Evolutionary conservation across 2,888 invertebrate genomes (phyloP), one percentile per base, ranked within the genome.

Genomic region (Bombylius discolor): DNA sequence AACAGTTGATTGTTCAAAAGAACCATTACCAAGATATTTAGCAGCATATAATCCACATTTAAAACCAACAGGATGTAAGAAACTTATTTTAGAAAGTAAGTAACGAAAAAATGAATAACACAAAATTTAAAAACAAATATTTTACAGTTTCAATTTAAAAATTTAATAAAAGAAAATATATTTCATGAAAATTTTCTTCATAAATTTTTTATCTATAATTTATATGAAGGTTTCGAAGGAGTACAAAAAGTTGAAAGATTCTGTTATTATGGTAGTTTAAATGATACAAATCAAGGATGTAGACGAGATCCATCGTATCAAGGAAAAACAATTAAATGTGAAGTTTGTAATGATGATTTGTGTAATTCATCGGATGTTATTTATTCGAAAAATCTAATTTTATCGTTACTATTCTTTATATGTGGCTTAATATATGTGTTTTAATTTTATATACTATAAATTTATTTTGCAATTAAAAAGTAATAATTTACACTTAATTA

Each of bases 261-360:
- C 55, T 72, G 71, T 56, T 73, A 64, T 59, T 72, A 67, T 9
- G 71, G 71, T 42, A 68, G 70, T 49, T n/a, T 69, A 1, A 59
- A 56, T 45, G 62, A 68, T 42, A 67, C 66, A 1, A 58, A 65
- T 5, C 42, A 49, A 3, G 72, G 73, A 12, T 72, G 73, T 57
- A 62, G 64, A 34, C 13, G 59, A 0, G 72, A 73, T 62, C 68
- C 69, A 13, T 47, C 64, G 0, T 53, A 47, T 8, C 5, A 23
- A 5, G 36, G 12, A 33, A 32, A 14, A 45, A n/a, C 14, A 14
- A 45, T 49, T 11, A 34, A 33, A 12, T 73, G 72, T 51, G 66
- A 70, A 36, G 70, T 71, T 6, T 72, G 72, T 59, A 55, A 60
- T 39, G 61, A 62, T 48, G 64, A 72, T 52, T 62, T 66, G 52